A percentile compares a stretch with the other conserved stretches of the same genome.
phyloP scores from a whole-genome alignment of 2,113 vertebrate genomes.

The Martes martes region DNA sequence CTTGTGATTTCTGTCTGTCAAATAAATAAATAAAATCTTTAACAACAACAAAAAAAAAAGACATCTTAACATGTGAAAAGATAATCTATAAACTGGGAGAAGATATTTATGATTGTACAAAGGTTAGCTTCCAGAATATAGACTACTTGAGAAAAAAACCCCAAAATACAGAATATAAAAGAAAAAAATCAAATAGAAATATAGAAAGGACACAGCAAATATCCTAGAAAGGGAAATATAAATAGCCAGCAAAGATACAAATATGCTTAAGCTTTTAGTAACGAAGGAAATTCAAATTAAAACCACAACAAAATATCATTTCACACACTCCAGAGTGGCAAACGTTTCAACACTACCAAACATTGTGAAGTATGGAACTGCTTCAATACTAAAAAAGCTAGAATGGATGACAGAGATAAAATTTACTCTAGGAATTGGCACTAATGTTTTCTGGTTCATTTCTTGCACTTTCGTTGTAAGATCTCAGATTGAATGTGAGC shows the following conservation, averaged over 20 bases:
- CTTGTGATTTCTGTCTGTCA: too few relatives aligned
- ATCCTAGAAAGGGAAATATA: constrained; percentile 3
- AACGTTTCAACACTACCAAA: not conserved
- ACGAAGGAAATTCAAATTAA: not conserved
- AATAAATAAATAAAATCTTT: too few relatives aligned
- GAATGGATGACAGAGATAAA: not conserved
- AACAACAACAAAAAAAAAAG: not conserved
- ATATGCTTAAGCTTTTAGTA: not conserved
- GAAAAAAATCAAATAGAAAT: not conserved
- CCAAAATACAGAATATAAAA: not conserved
- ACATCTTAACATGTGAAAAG: not conserved
- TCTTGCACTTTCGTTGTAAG: not conserved
- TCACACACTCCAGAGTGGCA: not conserved
- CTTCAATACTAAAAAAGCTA: not conserved
- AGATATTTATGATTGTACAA: not conserved
- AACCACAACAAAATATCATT: not conserved
- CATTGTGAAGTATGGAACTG: not conserved
- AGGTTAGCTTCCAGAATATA: not conserved
- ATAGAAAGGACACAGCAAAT: not conserved
- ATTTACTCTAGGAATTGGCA: not conserved
- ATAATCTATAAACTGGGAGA: not conserved
- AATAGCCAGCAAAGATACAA: not conserved
- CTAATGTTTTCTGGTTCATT: not conserved
- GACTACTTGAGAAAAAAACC: not conserved
- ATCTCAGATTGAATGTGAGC: not conserved